Base-by-base conservation (phyloP, 2,113 vertebrate species). In the Corythoichthys haematopterus region DNA sequence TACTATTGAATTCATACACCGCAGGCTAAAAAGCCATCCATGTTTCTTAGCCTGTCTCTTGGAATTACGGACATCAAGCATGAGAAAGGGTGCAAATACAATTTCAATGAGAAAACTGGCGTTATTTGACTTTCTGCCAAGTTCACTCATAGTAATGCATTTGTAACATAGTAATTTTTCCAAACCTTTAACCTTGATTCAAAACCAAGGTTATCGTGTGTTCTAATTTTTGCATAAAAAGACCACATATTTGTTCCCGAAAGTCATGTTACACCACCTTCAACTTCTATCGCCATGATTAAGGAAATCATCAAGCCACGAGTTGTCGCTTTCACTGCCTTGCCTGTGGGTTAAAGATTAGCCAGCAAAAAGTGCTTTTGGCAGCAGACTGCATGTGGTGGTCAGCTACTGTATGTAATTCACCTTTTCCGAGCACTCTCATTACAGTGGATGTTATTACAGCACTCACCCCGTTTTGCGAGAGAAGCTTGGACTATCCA, bases 401-500 rank as follows among this genome's bases (percentile, higher is more conserved):
- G 46, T 55, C 63, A 47, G 6, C 51, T 38, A 43, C 6, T 8
- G 40, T 43, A 43, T 53, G 14, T n/a, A 38, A 71, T 38, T 36
- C 3, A 66, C 47, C 33, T 40, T 63, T 52, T 33, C 33, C 64
- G 35, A 61, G 20, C 4, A 43, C 69, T 61, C 43, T 43, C 55
- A 59, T 28, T 52, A 20, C 50, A 47, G 45, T 9, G 2, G 12
- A 45, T 66, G 47, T 45, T 15, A 63, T 77, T 38, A 64, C 16
- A 15, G 6, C 10, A 20, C 35, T 52, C 40, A 35, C 67, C n/a
- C 47, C 70, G 7, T 53, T 58, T 56, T 16, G 52, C 5, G 59
- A 35, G 87, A 91, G 68, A 75, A 86, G 61, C 1, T 92, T 43
- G 80, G 74, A 40, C 13, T 90, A 53, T 69, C 75, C 8, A 74